These are phyloP conservation scores for Galerucella calmariensis DNA, from an alignment of 2,888 invertebrate species.

Conservation along the genomic window DNA sequence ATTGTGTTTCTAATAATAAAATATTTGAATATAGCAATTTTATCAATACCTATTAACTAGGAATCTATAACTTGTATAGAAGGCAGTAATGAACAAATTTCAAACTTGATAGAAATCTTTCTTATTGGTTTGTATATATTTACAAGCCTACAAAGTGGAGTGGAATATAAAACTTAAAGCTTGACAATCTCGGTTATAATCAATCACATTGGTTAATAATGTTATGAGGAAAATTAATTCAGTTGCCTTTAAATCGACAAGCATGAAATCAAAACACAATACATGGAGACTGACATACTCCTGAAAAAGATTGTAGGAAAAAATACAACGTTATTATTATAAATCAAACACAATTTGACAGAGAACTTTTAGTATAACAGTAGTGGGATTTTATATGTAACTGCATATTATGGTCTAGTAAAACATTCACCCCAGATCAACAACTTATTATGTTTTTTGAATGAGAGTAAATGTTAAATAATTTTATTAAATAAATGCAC, in stretches of 20 bases:
- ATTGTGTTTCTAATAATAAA: not conserved
- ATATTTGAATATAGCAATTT: not conserved
- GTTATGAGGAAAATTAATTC: not conserved
- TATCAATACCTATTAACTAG: no score
- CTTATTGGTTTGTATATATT: not conserved
- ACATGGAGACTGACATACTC: conserved; percentile 3
- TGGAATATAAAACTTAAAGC: not conserved
- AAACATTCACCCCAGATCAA: no score
- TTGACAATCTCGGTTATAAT: not conserved
- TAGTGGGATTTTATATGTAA: no score
- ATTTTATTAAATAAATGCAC: no score
- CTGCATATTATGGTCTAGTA: no score
- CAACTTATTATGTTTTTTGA: no score
- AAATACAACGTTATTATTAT: no score
- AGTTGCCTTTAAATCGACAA: not conserved
- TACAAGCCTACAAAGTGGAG: not conserved
- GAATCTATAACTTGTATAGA: not conserved
- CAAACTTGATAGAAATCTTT: not conserved
- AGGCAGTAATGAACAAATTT: not conserved
- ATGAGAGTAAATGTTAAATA: no score
- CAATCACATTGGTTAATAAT: not conserved
- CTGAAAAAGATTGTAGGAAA: not conserved
- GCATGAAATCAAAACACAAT: not conserved
- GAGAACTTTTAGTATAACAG: no score
- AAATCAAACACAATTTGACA: no score